Evolutionary conservation across 2,888 invertebrate species (phyloP).

Genomic region (Luperina nickerlii): DNA sequence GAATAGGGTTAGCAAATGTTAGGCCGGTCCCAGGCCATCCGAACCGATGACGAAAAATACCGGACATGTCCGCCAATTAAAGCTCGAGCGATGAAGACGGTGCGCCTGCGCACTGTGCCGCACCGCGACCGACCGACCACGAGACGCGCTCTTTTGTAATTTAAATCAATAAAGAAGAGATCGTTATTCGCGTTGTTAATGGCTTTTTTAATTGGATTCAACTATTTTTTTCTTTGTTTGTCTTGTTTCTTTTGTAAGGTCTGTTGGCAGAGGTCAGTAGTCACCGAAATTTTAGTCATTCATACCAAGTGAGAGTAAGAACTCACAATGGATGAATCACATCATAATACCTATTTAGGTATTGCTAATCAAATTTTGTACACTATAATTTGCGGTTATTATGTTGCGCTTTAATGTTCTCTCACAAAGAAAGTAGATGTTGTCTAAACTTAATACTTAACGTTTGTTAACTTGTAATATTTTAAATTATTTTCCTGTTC

Average conservation of each 20-base stretch:
- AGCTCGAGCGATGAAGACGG: constrained; percentile 66
- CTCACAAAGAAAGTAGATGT: constrained; percentile 61
- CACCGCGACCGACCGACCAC: constrained; percentile 69
- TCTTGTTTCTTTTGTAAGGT: constrained; percentile 20
- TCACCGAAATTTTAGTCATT: constrained; percentile 31
- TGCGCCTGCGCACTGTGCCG: constrained; percentile 64
- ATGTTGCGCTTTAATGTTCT: constrained; percentile 59
- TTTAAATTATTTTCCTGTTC: constrained; percentile 48
- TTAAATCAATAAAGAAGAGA: constrained; percentile 80
- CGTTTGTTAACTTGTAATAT: constrained; percentile 47
- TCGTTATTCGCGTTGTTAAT: constrained; percentile 79
- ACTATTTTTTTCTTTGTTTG: constrained; percentile 60
- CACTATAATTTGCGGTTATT: constrained; percentile 64
- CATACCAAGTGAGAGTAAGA: constrained; percentile 45
- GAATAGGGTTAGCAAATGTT: constrained; percentile 73
- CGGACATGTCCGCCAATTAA: constrained; percentile 80
- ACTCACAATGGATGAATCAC: constrained; percentile 50
- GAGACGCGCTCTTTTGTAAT: constrained; percentile 80
- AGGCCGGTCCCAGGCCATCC: constrained; percentile 73
- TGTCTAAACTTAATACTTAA: constrained; percentile 45
- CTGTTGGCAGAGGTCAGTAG: constrained; percentile 25
- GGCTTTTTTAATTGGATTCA: constrained; percentile 74
- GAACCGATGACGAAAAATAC: constrained; percentile 69
- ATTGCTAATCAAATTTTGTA: constrained; percentile 57
- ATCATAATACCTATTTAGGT: constrained; percentile 48